phyloP scores from a whole-genome alignment of 2,888 invertebrate genomes.

The Napeogenes sylphis region DNA sequence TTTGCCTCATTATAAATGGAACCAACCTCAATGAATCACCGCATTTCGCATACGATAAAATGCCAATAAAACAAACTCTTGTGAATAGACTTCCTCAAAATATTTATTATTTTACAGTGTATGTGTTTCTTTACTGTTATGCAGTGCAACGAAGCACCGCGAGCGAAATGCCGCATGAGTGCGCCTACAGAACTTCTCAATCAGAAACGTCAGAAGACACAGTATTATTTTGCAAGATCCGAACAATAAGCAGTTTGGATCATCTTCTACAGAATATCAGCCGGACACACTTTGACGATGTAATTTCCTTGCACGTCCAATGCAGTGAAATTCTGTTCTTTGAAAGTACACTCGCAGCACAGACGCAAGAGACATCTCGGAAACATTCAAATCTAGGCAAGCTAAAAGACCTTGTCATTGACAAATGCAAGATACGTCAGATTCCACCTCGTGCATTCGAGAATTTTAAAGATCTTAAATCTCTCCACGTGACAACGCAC shows the following conservation, averaged over 20 bases:
- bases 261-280: constrained; percentile 83
- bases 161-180: constrained; percentile 81
- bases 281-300: constrained; percentile 80
- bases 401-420: constrained; percentile 83
- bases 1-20: constrained; percentile 68
- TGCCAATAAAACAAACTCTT: constrained; percentile 69
- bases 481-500: constrained; percentile 83
- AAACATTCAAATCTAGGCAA: constrained; percentile 80
- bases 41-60: constrained; percentile 64
- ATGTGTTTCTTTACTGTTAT: constrained; percentile 72
- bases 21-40: constrained; percentile 59
- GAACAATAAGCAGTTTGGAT: constrained; percentile 84
- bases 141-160: constrained; percentile 59
- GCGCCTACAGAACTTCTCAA: constrained; percentile 82
- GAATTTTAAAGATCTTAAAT: constrained; percentile 81
- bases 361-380: constrained; percentile 56
- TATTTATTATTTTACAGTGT: constrained; percentile 72
- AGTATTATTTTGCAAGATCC: constrained; percentile 82
- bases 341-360: constrained; percentile 81
- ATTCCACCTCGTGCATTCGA: constrained; percentile 83
- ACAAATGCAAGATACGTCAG: constrained; percentile 86
- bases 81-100: constrained; percentile 71
- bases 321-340: constrained; percentile 86
- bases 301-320: constrained; percentile 81
- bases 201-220: constrained; percentile 75